Evolutionary conservation across 2,888 invertebrate genomes (phyloP), one percentile per base, ranked within the genome.

Genomic region (Polyommatus icarus): DNA sequence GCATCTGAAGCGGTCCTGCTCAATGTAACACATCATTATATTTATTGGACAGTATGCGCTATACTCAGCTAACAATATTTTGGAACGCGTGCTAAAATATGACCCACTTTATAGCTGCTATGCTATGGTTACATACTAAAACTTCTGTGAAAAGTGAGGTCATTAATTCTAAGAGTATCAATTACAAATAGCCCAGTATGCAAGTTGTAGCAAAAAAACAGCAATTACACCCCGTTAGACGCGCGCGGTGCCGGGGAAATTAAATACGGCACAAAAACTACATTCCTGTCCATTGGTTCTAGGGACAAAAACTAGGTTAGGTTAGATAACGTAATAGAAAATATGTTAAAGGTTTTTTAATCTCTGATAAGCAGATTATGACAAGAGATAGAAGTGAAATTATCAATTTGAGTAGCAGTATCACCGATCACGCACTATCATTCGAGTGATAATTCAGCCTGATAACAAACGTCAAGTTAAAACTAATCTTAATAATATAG

Each of bases 201-300:
- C 59, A 59, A 54, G 59, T 20, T 10, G 59, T 7, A n/a, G n/a
- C 59, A 59, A 20, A 59, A 59, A 59, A 20, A 59, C 59, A 20
- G 59, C 59, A 20, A n/a, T 59, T 59, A 59, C 59, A 20, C 59
- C 20, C 59, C 59, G 59, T 59, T 59, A 59, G 20, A 59, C 59
- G 20, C 59, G 59, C 20, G 20, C 59, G 20, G 8, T 20, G 20
- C 59, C 8, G 20, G 59, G 57, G 5, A 59, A 59, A 59, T 59
- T 59, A 59, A 20, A 59, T 59, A 10, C 20, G 59, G 0, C 59
- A 59, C 3, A 59, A 59, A 59, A 59, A 59, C 59, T 59, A 59
- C n/a, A 59, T 59, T 10, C 20, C 20, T 59, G 20, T 59, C 10
- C 10, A n/a, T 59, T 8, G 2, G 20, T 59, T 20, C 59, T 20